Base-by-base conservation (phyloP, 2,113 vertebrate species). In the Spizaetus ornatus region DNA sequence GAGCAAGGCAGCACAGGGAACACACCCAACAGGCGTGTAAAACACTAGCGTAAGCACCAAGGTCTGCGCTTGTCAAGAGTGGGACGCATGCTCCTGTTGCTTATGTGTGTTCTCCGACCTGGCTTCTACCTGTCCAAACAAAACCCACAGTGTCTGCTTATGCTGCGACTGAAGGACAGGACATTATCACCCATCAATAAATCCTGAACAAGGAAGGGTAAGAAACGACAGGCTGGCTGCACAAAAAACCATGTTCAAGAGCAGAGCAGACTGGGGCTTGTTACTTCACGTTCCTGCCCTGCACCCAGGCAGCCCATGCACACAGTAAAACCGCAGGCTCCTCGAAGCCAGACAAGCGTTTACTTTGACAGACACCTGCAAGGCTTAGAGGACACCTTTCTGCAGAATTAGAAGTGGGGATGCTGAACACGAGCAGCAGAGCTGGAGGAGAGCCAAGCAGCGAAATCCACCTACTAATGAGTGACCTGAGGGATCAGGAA, bases 231-330 rank as follows among this genome's bases (percentile, higher is more conserved):
- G 47, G 53, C 32, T 84, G 45, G 40, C 7, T 87, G 70, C 55
- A 43, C 0, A 1, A 82, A 82, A 47, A 87, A 17, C 9, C 3
- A 16, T 0, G 0, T 58, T 56, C 42, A 77, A 11, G 8, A 69
- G 63, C 26, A 42, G 13, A 50, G 58, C 34, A 86, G 67, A 88
- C 10, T 15, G 26, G 12, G 31, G 50, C 47, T 63, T 84, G 45
- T 59, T 38, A 42, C n/a, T 70, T 83, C 59, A 58, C 0, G 0
- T 36, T 84, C 59, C 47, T 42, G 47, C 72, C 67, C 65, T n/a
- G 56, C n/a, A 55, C 23, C 42, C 13, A 45, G 81, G 69, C 72
- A 92, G 69, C 34, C 27, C 19, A 4, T 2, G 43, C 29, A 92
- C 0, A 0, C 34, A 77, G 16, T 10, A 38, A 26, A 90, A 91